These are phyloP conservation scores for Okamejei kenojei DNA, from an alignment of 2,797 vertebrate genomes.

Conservation along the genomic window DNA sequence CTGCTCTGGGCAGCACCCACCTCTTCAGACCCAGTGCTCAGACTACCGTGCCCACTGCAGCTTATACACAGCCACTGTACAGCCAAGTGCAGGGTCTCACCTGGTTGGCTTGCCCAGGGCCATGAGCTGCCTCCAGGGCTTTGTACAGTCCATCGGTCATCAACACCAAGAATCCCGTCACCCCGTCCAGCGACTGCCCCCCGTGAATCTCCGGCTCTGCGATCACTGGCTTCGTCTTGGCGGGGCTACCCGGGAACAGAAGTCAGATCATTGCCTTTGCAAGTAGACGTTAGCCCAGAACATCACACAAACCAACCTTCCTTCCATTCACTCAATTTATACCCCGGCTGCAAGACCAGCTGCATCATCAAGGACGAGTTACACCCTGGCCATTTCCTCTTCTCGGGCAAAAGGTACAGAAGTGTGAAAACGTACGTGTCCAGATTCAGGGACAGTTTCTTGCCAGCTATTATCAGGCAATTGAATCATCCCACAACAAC, in stretches of 20 bases:
- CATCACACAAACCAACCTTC: too few species aligned
- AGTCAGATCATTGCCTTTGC: not conserved
- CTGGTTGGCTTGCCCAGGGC: conserved; percentile 93
- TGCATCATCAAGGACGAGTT: too few species aligned
- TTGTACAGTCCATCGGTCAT: conserved; percentile 95
- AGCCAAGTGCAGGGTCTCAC: conserved; percentile 51
- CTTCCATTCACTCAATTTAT: too few species aligned
- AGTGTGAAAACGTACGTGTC: too few species aligned
- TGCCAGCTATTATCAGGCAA: too few species aligned
- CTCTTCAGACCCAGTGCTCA: not conserved
- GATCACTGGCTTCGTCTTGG: conserved; percentile 81
- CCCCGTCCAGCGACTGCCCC: conserved; percentile 73
- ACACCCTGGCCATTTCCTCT: too few species aligned
- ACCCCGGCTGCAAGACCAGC: too few species aligned
- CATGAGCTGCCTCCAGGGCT: conserved; percentile 85
- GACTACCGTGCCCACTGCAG: accelerated
- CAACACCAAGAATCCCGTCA: conserved; percentile 85
- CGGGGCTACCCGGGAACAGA: conserved; percentile 56
- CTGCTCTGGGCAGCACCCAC: too few species aligned
- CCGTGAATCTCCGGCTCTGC: conserved; percentile 87
- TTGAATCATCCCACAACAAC: too few species aligned
- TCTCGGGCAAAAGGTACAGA: too few species aligned
- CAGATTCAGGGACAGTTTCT: too few species aligned
- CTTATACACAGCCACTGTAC: not conserved
- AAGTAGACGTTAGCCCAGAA: not conserved